Percentiles rank a stretch among this genome's conserved stretches.
phyloP scores from a whole-genome alignment of 2,113 vertebrate genomes.

The Ondatra zibethicus region DNA sequence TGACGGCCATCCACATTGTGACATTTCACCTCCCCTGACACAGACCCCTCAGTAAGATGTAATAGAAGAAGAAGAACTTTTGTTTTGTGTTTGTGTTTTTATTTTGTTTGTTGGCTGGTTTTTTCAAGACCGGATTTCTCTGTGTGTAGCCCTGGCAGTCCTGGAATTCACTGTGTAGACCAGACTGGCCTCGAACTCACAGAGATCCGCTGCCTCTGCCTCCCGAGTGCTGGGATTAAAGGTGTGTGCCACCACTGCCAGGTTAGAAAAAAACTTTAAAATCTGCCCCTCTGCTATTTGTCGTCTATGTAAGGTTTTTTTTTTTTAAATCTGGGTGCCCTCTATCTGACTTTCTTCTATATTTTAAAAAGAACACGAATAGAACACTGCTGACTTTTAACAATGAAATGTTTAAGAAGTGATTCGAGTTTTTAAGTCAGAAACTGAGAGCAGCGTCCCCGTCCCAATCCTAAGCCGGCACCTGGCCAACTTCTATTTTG shows the following conservation, averaged over 20 bases:
- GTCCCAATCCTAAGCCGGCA: not conserved
- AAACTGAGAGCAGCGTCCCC: slow-evolving; percentile 1
- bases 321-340: not conserved
- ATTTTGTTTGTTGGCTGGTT: not conserved
- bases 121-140: not conserved
- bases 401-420: not conserved
- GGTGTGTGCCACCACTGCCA: not conserved
- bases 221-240: not conserved
- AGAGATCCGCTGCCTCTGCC: not conserved
- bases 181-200: not conserved
- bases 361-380: slow-evolving; percentile 29
- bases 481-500: not conserved
- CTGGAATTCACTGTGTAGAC: not conserved
- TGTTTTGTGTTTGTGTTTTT: not conserved
- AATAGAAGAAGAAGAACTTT: not conserved
- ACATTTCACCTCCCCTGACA: not conserved
- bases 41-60: not conserved
- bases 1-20: not conserved
- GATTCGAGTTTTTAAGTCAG: slow-evolving; percentile 41
- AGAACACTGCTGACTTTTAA: slow-evolving; percentile 11
- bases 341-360: not conserved
- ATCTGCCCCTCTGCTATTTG: not conserved
- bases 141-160: not conserved
- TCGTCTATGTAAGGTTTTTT: not conserved
- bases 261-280: not conserved